Percentiles rank a stretch among this genome's conserved stretches.
phyloP scores from a whole-genome alignment of 2,113 vertebrate species.

The Seriola rivoliana region DNA sequence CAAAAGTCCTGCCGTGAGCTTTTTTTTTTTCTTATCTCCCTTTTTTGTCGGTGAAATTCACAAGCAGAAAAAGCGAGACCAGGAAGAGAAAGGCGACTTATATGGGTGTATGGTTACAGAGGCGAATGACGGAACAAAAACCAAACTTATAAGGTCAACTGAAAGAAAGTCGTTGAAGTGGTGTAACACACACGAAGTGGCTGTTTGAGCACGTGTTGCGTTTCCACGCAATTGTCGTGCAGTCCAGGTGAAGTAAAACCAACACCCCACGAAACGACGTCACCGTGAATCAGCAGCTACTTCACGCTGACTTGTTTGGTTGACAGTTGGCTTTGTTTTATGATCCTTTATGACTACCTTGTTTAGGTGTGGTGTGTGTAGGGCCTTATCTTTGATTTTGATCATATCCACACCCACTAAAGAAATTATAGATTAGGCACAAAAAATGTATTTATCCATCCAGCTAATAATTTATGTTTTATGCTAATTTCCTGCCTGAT shows the following conservation, averaged over 20 bases:
- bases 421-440: neutral
- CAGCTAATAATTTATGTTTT: neutral
- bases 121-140: constrained; percentile 22
- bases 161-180: neutral
- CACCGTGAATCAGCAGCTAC: neutral
- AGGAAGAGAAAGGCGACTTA: constrained; percentile 22
- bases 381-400: neutral
- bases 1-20: neutral
- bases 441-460: neutral
- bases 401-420: neutral
- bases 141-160: neutral
- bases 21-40: neutral
- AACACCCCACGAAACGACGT: neutral
- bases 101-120: neutral
- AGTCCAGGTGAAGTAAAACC: neutral
- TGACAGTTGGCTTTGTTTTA: neutral
- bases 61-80: constrained; percentile 8
- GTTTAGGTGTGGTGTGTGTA: neutral
- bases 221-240: neutral
- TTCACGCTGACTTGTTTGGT: neutral
- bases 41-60: neutral
- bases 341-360: neutral
- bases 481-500: neutral
- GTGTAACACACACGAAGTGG: too few relatives aligned
- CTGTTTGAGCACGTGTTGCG: neutral